phyloP scores from a whole-genome alignment of 2,113 vertebrate genomes.

The Rhinoderma darwinii region DNA sequence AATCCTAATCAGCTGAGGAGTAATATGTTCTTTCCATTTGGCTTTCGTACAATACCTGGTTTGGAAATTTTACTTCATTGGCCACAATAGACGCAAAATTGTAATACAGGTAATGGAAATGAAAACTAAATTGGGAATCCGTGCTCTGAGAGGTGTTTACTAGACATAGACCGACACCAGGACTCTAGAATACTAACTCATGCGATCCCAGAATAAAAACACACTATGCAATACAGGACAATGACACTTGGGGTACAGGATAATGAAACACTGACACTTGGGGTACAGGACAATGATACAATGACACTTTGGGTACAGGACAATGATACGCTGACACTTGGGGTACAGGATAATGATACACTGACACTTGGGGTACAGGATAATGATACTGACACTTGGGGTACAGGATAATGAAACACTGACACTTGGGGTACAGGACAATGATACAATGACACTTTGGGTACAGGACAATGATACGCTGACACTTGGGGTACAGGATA shows the following conservation, averaged over 20 bases:
- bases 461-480: not conserved
- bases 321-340: not conserved
- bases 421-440: not conserved
- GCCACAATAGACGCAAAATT: not conserved
- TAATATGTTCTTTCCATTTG: not conserved
- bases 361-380: not conserved
- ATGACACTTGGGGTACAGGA: not conserved
- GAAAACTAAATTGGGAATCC: not conserved
- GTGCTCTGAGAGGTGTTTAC: too few relatives aligned
- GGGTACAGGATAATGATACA: not conserved
- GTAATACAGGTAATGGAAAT: not conserved
- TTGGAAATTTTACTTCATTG: not conserved
- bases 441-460: not conserved
- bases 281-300: not conserved
- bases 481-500: not conserved
- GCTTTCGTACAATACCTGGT: not conserved
- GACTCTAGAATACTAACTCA: too few relatives aligned
- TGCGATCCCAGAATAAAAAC: not conserved
- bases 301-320: not conserved
- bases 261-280: not conserved
- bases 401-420: not conserved
- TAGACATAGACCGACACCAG: too few relatives aligned
- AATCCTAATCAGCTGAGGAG: not conserved
- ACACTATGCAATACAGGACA: not conserved
- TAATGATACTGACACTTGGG: not conserved